Base-by-base conservation (phyloP, 2,888 invertebrate species). In the Alentia gelatinosa region DNA sequence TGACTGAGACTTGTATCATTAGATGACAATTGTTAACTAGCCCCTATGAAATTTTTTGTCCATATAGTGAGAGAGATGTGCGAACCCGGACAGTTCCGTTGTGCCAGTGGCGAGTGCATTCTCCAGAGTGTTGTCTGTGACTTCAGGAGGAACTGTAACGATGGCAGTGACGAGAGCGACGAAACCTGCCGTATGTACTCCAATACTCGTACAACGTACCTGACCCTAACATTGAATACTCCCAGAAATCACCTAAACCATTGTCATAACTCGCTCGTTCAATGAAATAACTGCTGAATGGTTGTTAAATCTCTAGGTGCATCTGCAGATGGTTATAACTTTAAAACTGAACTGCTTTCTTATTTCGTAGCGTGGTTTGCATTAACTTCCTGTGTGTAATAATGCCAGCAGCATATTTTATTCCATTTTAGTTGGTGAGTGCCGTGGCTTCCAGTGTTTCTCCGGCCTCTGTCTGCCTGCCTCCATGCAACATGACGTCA, bases 21-120 rank as follows among this genome's bases (percentile, higher is more conserved):
- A n/a, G n/a, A n/a, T 47, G 19, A 47, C 9, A 47, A 7, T 47
- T 19, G 19, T 12, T 47, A 47, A 47, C 47, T 12, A 47, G 19
- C 47, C 47, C 19, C 19, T 47, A 19, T 47, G 7, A 19, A 7
- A 12, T 7, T 47, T 47, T 19, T 47, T 47, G 19, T 56, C 23
- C 1, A 3, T 89, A n/a, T 37, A 89, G 89, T 89, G 3, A 89
- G 33, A 33, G 86, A 84, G 30, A 42, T 0, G 19, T 92, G 92
- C 47, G 30, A n/a, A 15, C 23, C 12, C 19, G 84, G 86, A 30
- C 88, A 91, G 74, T 92, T 91, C 86, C 26, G 26, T 3, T 95
- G 95, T 86, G 91, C 90, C 30, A 94, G 94, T 89, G 93, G 93
- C 0, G 94, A 95, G 79, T 95, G 95, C 86, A 94, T 95, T 26